Percentiles rank a stretch among this genome's conserved stretches.
phyloP scores from a whole-genome alignment of 35 echinoderm and acorn worm genomes.

The Acanthaster planci region DNA sequence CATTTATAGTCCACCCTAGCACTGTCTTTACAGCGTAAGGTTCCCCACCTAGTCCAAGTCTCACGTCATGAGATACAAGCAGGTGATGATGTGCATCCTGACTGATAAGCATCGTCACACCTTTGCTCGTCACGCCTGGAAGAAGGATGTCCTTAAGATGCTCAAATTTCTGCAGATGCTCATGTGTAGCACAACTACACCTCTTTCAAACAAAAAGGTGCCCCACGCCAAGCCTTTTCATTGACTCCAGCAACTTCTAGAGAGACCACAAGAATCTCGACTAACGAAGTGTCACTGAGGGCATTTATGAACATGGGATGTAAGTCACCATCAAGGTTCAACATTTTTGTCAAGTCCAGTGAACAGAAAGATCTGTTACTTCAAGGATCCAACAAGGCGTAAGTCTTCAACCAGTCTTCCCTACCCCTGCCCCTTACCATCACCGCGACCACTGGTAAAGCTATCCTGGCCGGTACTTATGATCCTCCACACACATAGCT shows the following conservation, averaged over 20 bases:
- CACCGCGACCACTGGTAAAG: background rate
- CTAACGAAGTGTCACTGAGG: background rate
- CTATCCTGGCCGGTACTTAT: background rate
- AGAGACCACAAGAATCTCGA: background rate
- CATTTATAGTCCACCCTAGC: conserved; percentile 53
- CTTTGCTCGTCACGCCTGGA: background rate
- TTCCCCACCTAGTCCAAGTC: conserved; percentile 15
- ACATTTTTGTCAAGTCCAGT: conserved; percentile 13
- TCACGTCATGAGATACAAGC: conserved; percentile 18
- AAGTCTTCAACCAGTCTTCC: conserved; percentile 1
- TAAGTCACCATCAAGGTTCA: background rate
- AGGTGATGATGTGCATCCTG: conserved; percentile 44
- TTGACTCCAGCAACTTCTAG: background rate
- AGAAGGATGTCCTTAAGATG: too few relatives aligned
- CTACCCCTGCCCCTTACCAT: conserved; percentile 10
- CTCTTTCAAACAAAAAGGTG: too few relatives aligned
- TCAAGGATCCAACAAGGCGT: conserved; percentile 50
- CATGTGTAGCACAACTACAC: background rate
- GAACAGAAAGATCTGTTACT: conserved; percentile 42
- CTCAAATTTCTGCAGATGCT: conserved; percentile 4
- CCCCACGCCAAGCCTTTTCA: background rate
- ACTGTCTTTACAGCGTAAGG: conserved; percentile 30
- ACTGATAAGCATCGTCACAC: conserved; percentile 48
- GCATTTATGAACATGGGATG: background rate
- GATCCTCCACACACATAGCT: background rate